Conservation (phyloP, 2,797 vertebrate genomes). For the Luscinia megarhynchos region DNA sequence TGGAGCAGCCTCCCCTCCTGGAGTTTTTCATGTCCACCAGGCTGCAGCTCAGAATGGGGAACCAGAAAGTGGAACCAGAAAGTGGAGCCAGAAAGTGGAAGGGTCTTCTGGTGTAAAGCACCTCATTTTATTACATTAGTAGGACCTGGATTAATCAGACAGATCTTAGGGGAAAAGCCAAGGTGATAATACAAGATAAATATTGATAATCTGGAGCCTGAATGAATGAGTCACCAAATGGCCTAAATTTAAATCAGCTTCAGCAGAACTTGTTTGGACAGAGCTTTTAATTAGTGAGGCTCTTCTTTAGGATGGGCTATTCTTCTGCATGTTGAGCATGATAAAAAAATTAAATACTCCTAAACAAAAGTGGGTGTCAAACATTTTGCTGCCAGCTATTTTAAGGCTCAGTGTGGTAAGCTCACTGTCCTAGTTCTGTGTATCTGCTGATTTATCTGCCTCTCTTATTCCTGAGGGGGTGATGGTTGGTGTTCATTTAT, state of each 20-base stretch:
- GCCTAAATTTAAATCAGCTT: not conserved
- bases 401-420: not conserved
- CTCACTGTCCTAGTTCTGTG: not conserved
- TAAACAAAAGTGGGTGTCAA: not conserved
- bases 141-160: not conserved
- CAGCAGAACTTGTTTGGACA: not conserved
- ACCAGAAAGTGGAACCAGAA: not conserved
- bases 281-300: not conserved
- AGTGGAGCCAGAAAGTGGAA: not conserved
- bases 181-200: not conserved
- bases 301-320: not conserved
- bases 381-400: constrained; percentile 3
- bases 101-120: not conserved
- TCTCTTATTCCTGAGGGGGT: not conserved
- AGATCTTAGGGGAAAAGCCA: not conserved
- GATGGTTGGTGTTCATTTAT: not conserved
- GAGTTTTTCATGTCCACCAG: not conserved
- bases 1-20: not conserved
- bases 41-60: not conserved
- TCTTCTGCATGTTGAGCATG: not conserved
- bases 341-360: not conserved
- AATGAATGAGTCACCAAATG: not conserved
- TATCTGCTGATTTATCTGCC: not conserved
- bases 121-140: not conserved
- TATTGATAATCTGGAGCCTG: not conserved